Evolutionary conservation across 2,888 invertebrate species (phyloP), one percentile per base, ranked within the genome.

Genomic region (Leptopterna dolabrata): DNA sequence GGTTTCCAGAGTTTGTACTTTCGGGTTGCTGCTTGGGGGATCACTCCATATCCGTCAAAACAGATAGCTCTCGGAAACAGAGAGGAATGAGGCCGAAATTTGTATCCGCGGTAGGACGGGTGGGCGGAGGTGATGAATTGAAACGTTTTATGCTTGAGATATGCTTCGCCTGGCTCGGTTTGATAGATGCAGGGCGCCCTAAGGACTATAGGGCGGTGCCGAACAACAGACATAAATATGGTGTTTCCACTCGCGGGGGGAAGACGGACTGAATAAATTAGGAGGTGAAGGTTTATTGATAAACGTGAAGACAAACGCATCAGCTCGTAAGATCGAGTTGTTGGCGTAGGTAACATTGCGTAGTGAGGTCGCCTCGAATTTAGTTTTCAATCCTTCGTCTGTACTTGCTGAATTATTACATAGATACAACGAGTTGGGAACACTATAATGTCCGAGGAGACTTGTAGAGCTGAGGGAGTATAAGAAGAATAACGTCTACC

Each of bases 231-330:
- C 63, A 63, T 63, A 63, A 63, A 63, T 63, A 63, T 63, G 63
- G 63, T 63, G 63, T 63, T 63, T 24, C 63, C 19, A 63, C 24
- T 24, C 63, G 63, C n/a, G 36, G 4, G 24, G 63, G 63, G 24
- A 63, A 63, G 63, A 63, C 13, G 63, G 78, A 41, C 0, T 43
- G 78, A 78, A 78, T 78, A 78, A 78, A 78, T 78, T 78, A 78
- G 78, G 78, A 2, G 45, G 63, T 9, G 19, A 45, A 78, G 45
- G 45, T 24, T 78, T 45, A 78, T 78, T 78, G 78, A 47, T 78
- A 78, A 78, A 78, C 19, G 78, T 11, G 41, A 43, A 76, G 36
- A 43, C 78, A 78, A 78, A 78, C 43, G 43, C 78, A 27, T 78
- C 78, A 78, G 78, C 19, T 19, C 11, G 63, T 16, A 51, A 51